Evolutionary conservation across 2,113 vertebrate species (phyloP).

Genomic region (Tapirus terrestris): DNA sequence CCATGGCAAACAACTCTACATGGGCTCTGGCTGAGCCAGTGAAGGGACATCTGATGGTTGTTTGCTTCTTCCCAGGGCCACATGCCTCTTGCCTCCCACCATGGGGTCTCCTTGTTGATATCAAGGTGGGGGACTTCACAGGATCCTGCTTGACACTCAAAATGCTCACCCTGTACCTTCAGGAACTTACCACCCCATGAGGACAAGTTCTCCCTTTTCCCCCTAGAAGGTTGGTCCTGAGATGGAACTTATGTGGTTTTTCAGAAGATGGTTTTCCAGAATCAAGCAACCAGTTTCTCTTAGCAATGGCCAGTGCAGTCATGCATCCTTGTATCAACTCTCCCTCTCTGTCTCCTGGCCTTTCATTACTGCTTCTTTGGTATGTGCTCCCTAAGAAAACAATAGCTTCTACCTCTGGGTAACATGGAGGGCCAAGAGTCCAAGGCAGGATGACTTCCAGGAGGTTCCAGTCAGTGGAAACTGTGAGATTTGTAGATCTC

Average conservation of each 20-base stretch:
- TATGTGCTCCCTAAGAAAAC: neutral
- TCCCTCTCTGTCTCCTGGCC: neutral
- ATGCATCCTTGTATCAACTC: fast-evolving
- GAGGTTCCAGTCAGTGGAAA: neutral
- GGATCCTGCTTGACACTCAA: neutral
- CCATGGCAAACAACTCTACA: neutral
- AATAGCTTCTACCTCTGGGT: neutral
- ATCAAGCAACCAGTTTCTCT: neutral
- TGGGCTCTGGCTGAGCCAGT: neutral
- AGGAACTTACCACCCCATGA: neutral
- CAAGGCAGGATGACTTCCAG: neutral
- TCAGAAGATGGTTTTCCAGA: neutral
- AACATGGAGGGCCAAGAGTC: neutral
- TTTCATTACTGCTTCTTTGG: neutral
- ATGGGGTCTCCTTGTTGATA: neutral
- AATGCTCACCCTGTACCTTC: neutral
- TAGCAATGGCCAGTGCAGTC: neutral
- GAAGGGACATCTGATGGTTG: neutral
- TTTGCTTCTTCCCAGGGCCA: neutral
- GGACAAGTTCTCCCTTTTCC: neutral
- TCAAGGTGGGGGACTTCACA: no score
- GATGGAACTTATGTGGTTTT: neutral
- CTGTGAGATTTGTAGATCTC: no score
- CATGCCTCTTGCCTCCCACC: neutral
- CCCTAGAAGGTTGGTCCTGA: neutral